Base-by-base conservation (phyloP, 2,113 vertebrate genomes). In the Podilymbus podiceps region DNA sequence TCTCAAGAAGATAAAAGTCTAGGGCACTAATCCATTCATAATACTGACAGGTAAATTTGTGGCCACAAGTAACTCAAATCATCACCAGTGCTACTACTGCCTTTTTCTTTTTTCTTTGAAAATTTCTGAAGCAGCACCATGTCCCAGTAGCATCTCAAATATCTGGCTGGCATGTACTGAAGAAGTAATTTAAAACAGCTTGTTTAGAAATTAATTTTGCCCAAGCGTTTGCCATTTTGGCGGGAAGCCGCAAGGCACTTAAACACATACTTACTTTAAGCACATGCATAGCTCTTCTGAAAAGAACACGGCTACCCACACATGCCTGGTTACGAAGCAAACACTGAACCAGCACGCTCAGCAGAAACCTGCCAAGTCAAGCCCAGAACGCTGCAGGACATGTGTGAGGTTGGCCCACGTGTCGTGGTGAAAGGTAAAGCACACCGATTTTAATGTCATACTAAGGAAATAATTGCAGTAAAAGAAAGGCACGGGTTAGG, bases 361-460 rank as follows among this genome's bases (percentile, higher is more conserved):
- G 55, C 87, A 89, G 49, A 72, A 95, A 91, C 89, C 38, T 85
- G 93, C 86, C 58, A 94, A 72, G 56, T 86, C 92, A 90, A 94
- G 95, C 72, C 60, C 74, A 47, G 47, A 88, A 75, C 8, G 56
- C 90, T 81, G 78, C 76, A 88, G 72, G 79, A 67, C 0, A 0
- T 18, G 23, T 44, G 52, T 40, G 80, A 81, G 24, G 55, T 6
- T 85, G 88, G 90, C 67, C 71, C 75, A 69, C 3, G 4, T 27
- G 76, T 55, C 67, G 55, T 11, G n/a, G 53, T 2, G 2, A 71
- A 93, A 74, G 47, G 56, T 53, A 58, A 69, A 83, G 64, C 44
- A 80, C n/a, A 18, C 9, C 40, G 42, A 77, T 85, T 56, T 86
- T 68, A 90, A 81, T 63, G 38, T 59, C 68, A 28, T 1, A 8